Evolutionary conservation across 2,113 vertebrate species (phyloP).

Genomic region (Pseudorhombus dupliciocellatus): DNA sequence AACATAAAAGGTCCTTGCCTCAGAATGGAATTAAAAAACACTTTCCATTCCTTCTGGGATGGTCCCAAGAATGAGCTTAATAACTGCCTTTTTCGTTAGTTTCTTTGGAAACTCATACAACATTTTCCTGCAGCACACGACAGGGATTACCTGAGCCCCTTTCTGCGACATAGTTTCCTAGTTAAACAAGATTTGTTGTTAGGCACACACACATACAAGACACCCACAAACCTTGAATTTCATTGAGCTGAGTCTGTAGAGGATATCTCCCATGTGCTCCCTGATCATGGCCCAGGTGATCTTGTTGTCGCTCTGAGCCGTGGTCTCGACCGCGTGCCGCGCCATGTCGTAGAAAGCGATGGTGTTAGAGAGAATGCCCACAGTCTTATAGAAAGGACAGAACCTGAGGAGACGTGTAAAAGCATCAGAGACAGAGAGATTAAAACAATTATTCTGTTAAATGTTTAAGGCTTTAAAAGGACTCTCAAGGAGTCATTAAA

Average conservation of each 20-base stretch:
- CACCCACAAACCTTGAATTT: slow-evolving; percentile 92
- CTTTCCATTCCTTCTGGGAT: neutral
- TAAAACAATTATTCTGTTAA: neutral
- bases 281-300: slow-evolving; percentile 98
- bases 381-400: slow-evolving; percentile 98
- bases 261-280: slow-evolving; percentile 95
- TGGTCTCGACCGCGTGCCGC: slow-evolving; percentile 95
- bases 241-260: slow-evolving; percentile 96
- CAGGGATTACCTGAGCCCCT: neutral
- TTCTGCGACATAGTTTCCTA: neutral
- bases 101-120: neutral
- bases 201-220: too few species aligned
- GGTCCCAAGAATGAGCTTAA: too few species aligned
- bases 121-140: neutral
- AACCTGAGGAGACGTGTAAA: slow-evolving; percentile 81
- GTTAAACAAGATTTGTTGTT: too few species aligned
- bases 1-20: neutral
- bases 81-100: neutral
- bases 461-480: neutral
- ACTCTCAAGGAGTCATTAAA: neutral
- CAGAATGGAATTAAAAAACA: neutral
- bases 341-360: slow-evolving; percentile 98
- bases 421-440: neutral
- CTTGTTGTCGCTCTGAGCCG: slow-evolving; percentile 96
- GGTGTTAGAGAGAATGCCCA: slow-evolving; percentile 96